Percentiles rank a stretch among this genome's conserved stretches.
Conservation (phyloP, 2,113 vertebrate genomes). For the Rhagologus leucostigma region DNA sequence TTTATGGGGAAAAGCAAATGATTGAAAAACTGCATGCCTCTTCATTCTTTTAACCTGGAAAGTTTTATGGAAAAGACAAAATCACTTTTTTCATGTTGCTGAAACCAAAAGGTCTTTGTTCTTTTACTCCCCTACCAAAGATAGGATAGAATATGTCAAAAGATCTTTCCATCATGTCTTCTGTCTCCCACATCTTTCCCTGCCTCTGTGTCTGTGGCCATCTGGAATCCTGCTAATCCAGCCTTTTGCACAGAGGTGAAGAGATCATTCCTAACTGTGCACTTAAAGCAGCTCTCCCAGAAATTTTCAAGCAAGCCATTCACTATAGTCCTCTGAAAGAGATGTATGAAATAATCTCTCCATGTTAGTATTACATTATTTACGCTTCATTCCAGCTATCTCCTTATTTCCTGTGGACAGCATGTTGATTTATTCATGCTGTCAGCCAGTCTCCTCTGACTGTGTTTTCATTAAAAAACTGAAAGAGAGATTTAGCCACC, state of each 20-base stretch:
- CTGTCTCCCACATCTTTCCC: neutral
- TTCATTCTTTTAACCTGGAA: neutral
- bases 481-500: conserved; percentile 6
- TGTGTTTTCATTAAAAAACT: conserved; percentile 46
- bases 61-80: neutral
- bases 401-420: conserved; percentile 42
- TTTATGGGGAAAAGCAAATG: neutral
- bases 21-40: neutral
- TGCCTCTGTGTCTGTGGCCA: neutral
- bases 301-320: neutral
- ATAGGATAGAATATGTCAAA: neutral
- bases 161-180: neutral
- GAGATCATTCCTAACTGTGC: neutral
- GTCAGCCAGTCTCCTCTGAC: conserved; percentile 23
- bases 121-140: neutral
- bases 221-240: neutral
- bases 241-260: neutral
- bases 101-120: neutral
- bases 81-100: neutral
- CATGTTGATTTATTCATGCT: conserved; percentile 52
- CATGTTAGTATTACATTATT: conserved; percentile 25
- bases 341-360: neutral
- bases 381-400: conserved; percentile 32
- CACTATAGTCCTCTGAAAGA: neutral
- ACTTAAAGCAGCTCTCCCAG: neutral